Base-by-base conservation (phyloP, 2,888 invertebrate genomes). In the Dicyrtomina minuta region DNA sequence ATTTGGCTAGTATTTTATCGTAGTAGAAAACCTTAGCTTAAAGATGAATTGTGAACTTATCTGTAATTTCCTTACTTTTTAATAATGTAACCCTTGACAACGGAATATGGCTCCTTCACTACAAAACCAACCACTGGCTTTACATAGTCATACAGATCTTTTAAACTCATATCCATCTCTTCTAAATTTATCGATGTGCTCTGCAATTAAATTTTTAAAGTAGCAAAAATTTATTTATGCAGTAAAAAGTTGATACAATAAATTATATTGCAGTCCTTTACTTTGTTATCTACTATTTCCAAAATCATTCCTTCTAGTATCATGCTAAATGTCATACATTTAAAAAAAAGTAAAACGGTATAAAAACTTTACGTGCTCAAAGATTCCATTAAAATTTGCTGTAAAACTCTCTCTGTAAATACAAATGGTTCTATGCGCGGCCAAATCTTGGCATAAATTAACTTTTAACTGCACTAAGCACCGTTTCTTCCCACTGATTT, bases 71-170 rank as follows among this genome's bases (percentile, higher is more conserved):
- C 26, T 67, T 61, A 74, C 74, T 65, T 62, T 41, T 70, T 60
- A 24, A 72, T 71, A 6, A 74, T 8, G 43, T 72, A 74, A 8
- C 74, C 74, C 15, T 51, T 61, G 1, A 72, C 64, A 1, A 70
- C 20, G 15, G 74, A 72, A 55, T 70, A 69, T 4, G 56, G 66
- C 43, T 74, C 74, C 26, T 64, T 39, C n/a, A 46, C 60, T 0
- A 71, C 53, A 51, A 71, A 74, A 6, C 74, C 74, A 13, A 15
- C 59, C 26, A 74, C 66, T 0, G 74, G 71, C 1, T 70, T 60
- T 5, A 70, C 15, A 27, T 65, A 39, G 12, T 20, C 24, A 10
- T 61, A 51, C 26, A 61, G n/a, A 15, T 46, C 22, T 22, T 61
- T 24, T 12, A 49, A 8, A 2, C 13, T 44, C 5, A 61, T 43